Evolutionary conservation across 2,113 vertebrate species (phyloP).

Genomic region (Corythaeola cristata): DNA sequence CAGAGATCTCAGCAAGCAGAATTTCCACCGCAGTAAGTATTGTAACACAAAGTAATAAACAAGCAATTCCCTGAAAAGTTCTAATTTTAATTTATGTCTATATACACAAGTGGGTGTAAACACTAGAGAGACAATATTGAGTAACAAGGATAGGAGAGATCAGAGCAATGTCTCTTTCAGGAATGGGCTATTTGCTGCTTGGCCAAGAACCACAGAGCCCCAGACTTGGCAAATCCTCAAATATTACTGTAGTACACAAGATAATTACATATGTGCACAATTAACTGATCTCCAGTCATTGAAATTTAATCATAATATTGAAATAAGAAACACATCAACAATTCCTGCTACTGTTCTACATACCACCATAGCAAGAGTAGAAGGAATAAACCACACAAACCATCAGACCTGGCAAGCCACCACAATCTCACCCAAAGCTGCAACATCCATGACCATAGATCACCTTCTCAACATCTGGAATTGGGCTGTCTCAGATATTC

Average conservation of each 20-base stretch:
- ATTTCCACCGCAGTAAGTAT: neutral
- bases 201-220: neutral
- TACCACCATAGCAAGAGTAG: neutral
- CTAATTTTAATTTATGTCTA: neutral
- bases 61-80: conserved; percentile 19
- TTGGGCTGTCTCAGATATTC: neutral
- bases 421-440: neutral
- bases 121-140: conserved; percentile 1
- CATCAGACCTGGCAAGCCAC: neutral
- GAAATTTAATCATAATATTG: conserved; percentile 21
- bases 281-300: conserved; percentile 16
- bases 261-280: neutral
- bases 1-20: conserved; percentile 8
- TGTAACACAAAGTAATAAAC: conserved; percentile 14
- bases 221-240: neutral
- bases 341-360: neutral
- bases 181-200: neutral
- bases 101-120: conserved; percentile 3
- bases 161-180: neutral
- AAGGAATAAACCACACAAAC: neutral
- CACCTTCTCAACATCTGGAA: neutral
- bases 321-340: conserved; percentile 18
- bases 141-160: conserved; percentile 9
- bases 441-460: neutral
- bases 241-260: neutral